Conservation (phyloP, 2,888 invertebrate genomes). For the Cheilosia urbana region DNA sequence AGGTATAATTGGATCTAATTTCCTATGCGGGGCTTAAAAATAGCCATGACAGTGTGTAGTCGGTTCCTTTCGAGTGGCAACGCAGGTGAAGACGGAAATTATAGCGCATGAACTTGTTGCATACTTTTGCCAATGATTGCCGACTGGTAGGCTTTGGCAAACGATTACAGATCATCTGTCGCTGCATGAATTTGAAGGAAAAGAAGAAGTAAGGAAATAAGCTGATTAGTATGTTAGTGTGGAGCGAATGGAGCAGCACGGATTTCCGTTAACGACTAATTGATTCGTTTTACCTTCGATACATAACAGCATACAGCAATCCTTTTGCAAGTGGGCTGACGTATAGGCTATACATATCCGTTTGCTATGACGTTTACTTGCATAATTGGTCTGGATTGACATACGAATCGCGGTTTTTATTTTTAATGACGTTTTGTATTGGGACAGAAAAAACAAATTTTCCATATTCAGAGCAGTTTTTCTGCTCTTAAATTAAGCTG, state of each 20-base stretch:
- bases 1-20: constrained; percentile 58
- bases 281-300: neutral
- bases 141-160: constrained; percentile 13
- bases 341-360: neutral
- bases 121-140: constrained; percentile 10
- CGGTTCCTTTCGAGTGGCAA: constrained; percentile 41
- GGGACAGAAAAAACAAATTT: no score
- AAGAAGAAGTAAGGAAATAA: neutral
- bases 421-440: no score
- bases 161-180: constrained; percentile 31
- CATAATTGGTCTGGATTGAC: no score
- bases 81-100: constrained; percentile 50
- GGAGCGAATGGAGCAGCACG: constrained; percentile 1
- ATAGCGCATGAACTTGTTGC: constrained; percentile 46
- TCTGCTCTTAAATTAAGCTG: no score
- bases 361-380: no score
- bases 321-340: neutral
- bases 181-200: neutral
- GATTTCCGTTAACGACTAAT: constrained; percentile 37
- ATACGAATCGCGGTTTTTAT: no score
- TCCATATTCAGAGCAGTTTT: no score
- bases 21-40: constrained; percentile 53
- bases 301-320: neutral
- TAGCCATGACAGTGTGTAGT: constrained; percentile 40
- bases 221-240: constrained; percentile 23